Evolutionary conservation across 2,888 invertebrate species (phyloP).

Genomic region (Netelia virgata): DNA sequence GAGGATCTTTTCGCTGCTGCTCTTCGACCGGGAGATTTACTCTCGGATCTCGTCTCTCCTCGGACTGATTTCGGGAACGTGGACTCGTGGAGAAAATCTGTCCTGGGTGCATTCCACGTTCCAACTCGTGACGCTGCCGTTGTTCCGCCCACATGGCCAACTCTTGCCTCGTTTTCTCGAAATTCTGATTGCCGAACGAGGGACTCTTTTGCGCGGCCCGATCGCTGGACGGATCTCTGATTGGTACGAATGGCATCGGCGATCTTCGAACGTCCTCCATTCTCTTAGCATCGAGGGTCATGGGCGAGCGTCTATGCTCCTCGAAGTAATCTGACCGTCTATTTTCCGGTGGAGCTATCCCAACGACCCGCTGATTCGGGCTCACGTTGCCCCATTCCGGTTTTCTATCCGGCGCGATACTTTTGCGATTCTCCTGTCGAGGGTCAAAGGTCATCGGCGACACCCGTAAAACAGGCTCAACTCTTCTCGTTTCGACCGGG

Average conservation of each 20-base stretch:
- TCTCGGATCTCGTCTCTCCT: slow-evolving; percentile 78
- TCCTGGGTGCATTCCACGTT: slow-evolving; percentile 76
- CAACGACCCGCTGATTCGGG: slow-evolving; percentile 79
- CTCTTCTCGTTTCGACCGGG: slow-evolving; percentile 78
- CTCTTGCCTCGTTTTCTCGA: slow-evolving; percentile 83
- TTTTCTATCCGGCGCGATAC: slow-evolving; percentile 77
- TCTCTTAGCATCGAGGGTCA: slow-evolving; percentile 81
- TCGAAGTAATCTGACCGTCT: slow-evolving; percentile 83
- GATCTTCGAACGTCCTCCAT: slow-evolving; percentile 82
- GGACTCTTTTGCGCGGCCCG: slow-evolving; percentile 81
- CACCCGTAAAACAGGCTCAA: slow-evolving; percentile 78
- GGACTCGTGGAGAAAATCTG: slow-evolving; percentile 80
- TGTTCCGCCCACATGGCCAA: slow-evolving; percentile 83
- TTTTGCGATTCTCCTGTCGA: slow-evolving; percentile 80
- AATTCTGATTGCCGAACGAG: slow-evolving; percentile 80
- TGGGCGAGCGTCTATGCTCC: slow-evolving; percentile 82
- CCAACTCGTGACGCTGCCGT: slow-evolving; percentile 82
- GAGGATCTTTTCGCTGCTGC: slow-evolving; percentile 79
- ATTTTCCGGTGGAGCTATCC: slow-evolving; percentile 78
- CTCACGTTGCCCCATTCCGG: slow-evolving; percentile 80
- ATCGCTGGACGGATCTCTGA: slow-evolving; percentile 80
- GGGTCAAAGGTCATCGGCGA: slow-evolving; percentile 81
- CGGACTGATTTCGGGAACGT: slow-evolving; percentile 81
- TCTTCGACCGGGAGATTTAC: slow-evolving; percentile 52
- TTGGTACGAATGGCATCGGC: slow-evolving; percentile 82